Percentiles rank a stretch among this genome's conserved stretches.
phyloP scores from a whole-genome alignment of 2,888 invertebrate genomes.

The Augochlorella aurata region DNA sequence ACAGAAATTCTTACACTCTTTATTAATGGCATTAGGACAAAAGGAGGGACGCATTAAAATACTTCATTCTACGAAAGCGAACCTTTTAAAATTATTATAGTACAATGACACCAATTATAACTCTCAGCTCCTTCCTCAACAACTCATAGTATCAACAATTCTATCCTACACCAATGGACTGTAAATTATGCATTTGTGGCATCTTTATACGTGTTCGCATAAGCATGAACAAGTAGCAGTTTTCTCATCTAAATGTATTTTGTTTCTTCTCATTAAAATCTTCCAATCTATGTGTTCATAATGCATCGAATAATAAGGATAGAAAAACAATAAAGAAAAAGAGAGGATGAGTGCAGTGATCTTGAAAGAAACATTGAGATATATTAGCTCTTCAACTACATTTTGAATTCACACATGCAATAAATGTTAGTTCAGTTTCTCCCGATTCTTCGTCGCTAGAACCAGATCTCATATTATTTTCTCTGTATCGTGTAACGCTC shows the following conservation, averaged over 20 bases:
- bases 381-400: conserved; percentile 1
- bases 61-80: background rate
- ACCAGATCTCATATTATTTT: conserved; percentile 42
- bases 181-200: conserved; percentile 25
- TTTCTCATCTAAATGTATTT: conserved; percentile 20
- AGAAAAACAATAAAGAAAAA: background rate
- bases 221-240: conserved; percentile 41
- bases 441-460: conserved; percentile 19
- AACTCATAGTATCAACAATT: background rate
- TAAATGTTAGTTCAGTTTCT: conserved; percentile 2
- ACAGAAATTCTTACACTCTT: conserved; percentile 37
- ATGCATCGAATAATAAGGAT: background rate
- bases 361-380: background rate
- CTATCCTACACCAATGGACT: background rate
- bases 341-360: background rate
- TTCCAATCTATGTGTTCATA: conserved; percentile 1
- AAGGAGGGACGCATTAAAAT: conserved; percentile 44
- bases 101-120: conserved; percentile 35
- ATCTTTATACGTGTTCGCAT: conserved; percentile 32
- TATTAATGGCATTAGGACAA: conserved; percentile 55
- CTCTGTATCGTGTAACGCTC: conserved; percentile 42
- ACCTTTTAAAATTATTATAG: conserved; percentile 43
- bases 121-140: conserved; percentile 28
- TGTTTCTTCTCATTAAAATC: background rate
- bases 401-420: background rate